Conservation (phyloP, 2,888 invertebrate genomes). For the Catocala fraxini region DNA sequence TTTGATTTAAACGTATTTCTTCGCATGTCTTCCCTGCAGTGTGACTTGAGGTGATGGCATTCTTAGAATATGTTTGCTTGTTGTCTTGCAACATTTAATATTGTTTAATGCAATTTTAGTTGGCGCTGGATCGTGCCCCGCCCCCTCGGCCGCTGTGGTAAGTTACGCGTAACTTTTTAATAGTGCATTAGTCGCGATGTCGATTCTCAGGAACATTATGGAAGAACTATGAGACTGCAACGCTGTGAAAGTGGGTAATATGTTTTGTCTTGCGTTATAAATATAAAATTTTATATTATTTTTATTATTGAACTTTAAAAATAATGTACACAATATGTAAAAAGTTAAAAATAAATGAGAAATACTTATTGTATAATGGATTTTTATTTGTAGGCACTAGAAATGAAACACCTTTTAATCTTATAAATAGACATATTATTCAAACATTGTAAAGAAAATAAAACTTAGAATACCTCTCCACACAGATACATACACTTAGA, state of each 20-base stretch:
- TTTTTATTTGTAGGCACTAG: constrained; percentile 58
- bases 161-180: constrained; percentile 76
- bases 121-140: constrained; percentile 58
- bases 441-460: constrained; percentile 85
- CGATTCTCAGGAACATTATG: constrained; percentile 21
- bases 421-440: constrained; percentile 85
- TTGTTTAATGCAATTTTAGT: constrained; percentile 71
- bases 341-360: constrained; percentile 52
- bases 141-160: constrained; percentile 67
- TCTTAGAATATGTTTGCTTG: constrained; percentile 30
- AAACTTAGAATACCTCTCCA: constrained; percentile 77
- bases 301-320: constrained; percentile 46
- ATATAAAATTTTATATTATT: constrained; percentile 39
- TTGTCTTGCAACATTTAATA: constrained; percentile 35
- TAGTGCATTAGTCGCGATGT: constrained; percentile 77
- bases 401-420: constrained; percentile 60
- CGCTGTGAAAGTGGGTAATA: constrained; percentile 54
- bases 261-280: constrained; percentile 55
- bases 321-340: constrained; percentile 40
- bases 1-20: constrained; percentile 28
- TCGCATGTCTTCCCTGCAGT: constrained; percentile 42
- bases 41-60: constrained; percentile 41
- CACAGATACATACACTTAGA: constrained; percentile 80
- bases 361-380: constrained; percentile 54
- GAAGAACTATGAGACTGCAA: constrained; percentile 50